phyloP scores from a whole-genome alignment of 1,140 invertebrate species.

The Subanguina moxae region DNA sequence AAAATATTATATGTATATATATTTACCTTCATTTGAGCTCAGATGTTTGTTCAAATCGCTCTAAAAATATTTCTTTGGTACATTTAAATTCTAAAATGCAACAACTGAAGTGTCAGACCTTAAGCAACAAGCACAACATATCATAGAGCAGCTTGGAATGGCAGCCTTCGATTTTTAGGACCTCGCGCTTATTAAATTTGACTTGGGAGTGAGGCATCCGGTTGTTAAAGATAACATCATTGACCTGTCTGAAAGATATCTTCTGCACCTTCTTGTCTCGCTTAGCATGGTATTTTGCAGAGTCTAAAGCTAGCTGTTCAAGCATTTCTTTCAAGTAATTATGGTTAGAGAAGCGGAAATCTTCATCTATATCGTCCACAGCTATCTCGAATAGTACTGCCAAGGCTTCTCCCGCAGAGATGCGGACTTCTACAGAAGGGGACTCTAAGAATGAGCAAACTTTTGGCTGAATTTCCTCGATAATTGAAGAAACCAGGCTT shows the following conservation, averaged over 20 bases:
- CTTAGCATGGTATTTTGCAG: constrained; percentile 40
- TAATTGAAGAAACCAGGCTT: constrained; percentile 22
- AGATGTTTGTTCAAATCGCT: constrained; percentile 40
- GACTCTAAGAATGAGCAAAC: constrained; percentile 36
- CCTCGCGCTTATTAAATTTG: constrained; percentile 38
- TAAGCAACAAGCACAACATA: constrained; percentile 38
- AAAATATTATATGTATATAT: too few species aligned
- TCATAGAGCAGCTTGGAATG: constrained; percentile 44
- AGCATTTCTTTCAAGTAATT: constrained; percentile 20
- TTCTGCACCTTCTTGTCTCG: constrained; percentile 47
- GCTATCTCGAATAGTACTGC: constrained; percentile 35
- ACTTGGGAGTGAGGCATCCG: constrained; percentile 18
- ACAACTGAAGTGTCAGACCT: constrained; percentile 9
- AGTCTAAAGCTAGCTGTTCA: constrained; percentile 39
- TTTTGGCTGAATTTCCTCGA: constrained; percentile 35
- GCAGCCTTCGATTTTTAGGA: constrained; percentile 32
- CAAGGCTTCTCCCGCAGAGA: constrained; percentile 43
- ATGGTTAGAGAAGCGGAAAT: constrained; percentile 43
- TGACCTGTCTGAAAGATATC: constrained; percentile 41
- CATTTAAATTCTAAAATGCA: too few species aligned
- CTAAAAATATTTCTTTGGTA: constrained; percentile 6
- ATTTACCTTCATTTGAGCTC: constrained; percentile 30
- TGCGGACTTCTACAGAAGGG: constrained; percentile 39
- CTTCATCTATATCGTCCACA: constrained; percentile 39
- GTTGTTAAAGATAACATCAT: constrained; percentile 43